Conservation (phyloP, 2,888 invertebrate species). For the Trachelus iudaicus region DNA sequence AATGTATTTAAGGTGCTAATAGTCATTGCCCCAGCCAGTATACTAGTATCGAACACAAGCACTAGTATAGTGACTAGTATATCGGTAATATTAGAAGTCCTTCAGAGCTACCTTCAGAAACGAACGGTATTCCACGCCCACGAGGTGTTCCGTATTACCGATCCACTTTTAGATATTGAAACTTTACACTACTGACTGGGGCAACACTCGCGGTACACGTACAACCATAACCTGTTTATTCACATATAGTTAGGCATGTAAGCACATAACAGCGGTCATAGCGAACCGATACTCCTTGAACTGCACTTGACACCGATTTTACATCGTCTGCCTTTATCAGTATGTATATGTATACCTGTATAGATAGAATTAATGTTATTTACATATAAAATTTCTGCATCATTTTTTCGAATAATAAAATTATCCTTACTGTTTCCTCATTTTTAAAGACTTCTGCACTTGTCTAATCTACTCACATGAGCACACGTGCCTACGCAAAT, state of each 20-base stretch:
- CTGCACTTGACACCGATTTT: neutral
- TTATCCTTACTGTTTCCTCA: neutral
- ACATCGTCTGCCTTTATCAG: neutral
- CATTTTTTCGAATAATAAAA: neutral
- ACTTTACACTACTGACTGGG: neutral
- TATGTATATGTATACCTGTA: neutral
- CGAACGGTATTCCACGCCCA: neutral
- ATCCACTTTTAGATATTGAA: neutral
- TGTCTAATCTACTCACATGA: neutral
- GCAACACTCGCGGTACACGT: neutral
- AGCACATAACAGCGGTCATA: neutral
- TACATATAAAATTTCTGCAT: neutral
- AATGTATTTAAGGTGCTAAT: too few relatives aligned
- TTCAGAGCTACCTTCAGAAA: neutral
- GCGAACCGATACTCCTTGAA: neutral
- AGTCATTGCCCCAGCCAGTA: neutral
- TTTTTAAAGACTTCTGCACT: neutral
- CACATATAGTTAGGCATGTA: neutral
- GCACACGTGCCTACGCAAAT: neutral
- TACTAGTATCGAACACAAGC: neutral
- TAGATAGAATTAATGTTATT: neutral
- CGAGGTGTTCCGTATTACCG: neutral
- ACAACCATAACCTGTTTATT: neutral
- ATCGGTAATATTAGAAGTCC: neutral
- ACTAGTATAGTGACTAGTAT: neutral